Evolutionary conservation across 2,113 vertebrate genomes (phyloP), one percentile per base, ranked within the genome.

Genomic region (Vicugna pacos): DNA sequence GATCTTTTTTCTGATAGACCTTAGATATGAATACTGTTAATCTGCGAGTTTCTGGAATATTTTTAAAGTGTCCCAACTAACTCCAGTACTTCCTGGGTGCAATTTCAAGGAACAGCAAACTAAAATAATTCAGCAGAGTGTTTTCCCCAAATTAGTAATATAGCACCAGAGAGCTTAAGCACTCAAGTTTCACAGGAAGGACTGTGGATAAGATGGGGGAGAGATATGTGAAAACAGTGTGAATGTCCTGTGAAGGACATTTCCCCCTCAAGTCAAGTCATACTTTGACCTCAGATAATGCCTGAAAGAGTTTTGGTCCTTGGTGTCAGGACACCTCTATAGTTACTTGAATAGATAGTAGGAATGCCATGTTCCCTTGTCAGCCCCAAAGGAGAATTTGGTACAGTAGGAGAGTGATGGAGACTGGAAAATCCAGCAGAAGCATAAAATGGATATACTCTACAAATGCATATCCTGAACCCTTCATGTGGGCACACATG

Each of bases 401-500:
- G 42, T 67, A 91, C 26, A 30, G 64, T 0, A 65, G 56, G 11
- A 91, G 46, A 76, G 65, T 30, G 60, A 79, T 3, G 17, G 91
- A 64, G 77, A 75, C 70, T 67, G 7, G 80, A 76, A 89, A 89
- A 86, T 77, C 81, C 73, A 82, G 94, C 77, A 97, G 87, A 24
- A 73, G 30, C 48, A 32, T 50, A 62, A 30, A n/a, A 91, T 9
- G 50, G 77, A 79, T 56, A 30, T 20, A 73, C 30, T 85, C 92
- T 64, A 81, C 79, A 95, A 77, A 79, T 28, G 52, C 69, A 86
- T 30, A 86, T 22, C 85, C 89, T 93, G 81, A 96, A 90, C 94
- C 85, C 93, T 94, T 62, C 65, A 91, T 50, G 86, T 72, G 93
- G 54, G 67, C 97, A 96, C 64, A 85, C 4, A 10, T 65, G 92